A percentile compares a stretch with the other conserved stretches of the same genome.
phyloP scores from a whole-genome alignment of 2,888 invertebrate genomes.

The Mimachlamys varia region DNA sequence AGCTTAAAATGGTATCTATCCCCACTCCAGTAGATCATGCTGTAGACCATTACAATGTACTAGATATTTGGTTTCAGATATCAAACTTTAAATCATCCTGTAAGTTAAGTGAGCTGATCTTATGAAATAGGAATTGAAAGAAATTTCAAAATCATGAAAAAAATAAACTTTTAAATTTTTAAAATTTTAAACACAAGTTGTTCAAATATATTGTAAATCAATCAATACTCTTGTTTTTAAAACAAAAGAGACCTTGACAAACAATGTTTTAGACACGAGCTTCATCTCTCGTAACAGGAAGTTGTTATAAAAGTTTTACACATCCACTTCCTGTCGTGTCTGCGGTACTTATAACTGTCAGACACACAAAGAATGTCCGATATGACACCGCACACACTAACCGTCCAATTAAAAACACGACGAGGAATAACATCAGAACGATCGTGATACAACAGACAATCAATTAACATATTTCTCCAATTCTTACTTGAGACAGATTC shows the following conservation, averaged over 20 bases:
- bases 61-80: background rate
- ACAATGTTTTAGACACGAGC: background rate
- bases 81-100: background rate
- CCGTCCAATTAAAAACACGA: background rate
- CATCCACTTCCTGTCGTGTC: background rate
- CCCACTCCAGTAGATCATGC: background rate
- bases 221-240: background rate
- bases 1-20: background rate
- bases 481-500: too few species aligned
- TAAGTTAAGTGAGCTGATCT: too few species aligned
- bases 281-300: background rate
- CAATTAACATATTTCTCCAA: too few species aligned
- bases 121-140: too few species aligned
- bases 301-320: background rate
- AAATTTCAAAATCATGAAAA: too few species aligned
- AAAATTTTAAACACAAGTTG: background rate
- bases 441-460: too few species aligned
- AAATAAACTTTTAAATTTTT: too few species aligned
- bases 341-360: background rate
- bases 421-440: background rate
- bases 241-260: background rate
- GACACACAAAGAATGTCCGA: background rate
- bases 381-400: background rate
- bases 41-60: background rate
- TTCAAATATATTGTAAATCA: background rate